Evolutionary conservation across 2,113 vertebrate species (phyloP).

Genomic region (Carlito syrichta): DNA sequence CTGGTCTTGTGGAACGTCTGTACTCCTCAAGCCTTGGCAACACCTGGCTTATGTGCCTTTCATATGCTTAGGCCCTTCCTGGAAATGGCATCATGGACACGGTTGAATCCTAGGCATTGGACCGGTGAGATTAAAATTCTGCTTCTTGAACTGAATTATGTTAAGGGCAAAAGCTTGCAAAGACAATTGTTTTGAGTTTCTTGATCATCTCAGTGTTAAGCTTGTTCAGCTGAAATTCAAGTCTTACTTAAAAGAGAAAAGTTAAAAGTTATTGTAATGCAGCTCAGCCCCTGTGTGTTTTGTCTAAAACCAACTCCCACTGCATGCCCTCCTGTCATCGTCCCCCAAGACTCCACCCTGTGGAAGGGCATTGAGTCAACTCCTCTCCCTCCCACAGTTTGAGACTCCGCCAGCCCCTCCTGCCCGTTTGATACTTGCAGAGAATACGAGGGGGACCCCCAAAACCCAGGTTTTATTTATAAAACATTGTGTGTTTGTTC

Average conservation of each 20-base stretch:
- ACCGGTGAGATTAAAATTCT: slow-evolving; percentile 11
- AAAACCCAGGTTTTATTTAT: too few species aligned
- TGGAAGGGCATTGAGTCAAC: neutral
- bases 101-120: neutral
- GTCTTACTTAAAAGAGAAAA: neutral
- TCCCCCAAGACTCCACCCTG: neutral
- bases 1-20: neutral
- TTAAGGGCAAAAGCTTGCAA: neutral
- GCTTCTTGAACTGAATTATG: slow-evolving; percentile 23
- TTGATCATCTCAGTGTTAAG: neutral
- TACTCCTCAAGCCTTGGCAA: slow-evolving; percentile 2
- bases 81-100: slow-evolving; percentile 24
- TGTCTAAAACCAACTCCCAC: neutral
- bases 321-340: neutral
- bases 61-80: slow-evolving; percentile 11
- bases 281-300: neutral
- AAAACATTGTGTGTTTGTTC: too few species aligned
- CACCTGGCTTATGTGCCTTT: slow-evolving; percentile 22
- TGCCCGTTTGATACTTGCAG: neutral
- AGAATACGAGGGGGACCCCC: too few species aligned
- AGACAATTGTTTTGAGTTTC: neutral
- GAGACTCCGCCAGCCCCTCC: neutral
- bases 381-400: neutral
- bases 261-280: neutral
- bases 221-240: slow-evolving; percentile 11